Evolutionary conservation across 1,140 invertebrate genomes (phyloP).

Genomic region (Sinonovacula constricta): DNA sequence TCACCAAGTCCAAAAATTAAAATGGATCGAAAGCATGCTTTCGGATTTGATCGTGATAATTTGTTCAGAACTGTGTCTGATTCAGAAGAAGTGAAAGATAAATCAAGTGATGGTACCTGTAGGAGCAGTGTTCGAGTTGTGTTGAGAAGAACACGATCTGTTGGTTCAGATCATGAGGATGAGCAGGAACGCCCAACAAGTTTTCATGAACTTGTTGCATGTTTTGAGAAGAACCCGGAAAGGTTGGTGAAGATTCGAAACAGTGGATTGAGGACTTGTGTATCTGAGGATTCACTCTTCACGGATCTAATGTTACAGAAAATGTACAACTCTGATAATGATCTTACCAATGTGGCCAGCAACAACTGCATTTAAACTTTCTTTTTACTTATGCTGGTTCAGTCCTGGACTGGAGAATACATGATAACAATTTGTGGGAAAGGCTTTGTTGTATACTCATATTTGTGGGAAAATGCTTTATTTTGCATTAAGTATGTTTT

Average conservation of each 20-base stretch:
- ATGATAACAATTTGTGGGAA: too few species aligned
- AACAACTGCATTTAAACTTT: too few species aligned
- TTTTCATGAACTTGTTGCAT: slow-evolving; percentile 72
- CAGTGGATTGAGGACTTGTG: slow-evolving; percentile 64
- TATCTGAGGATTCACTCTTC: slow-evolving; percentile 64
- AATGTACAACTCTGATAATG: slow-evolving; percentile 67
- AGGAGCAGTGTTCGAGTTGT: not conserved
- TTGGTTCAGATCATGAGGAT: slow-evolving; percentile 23
- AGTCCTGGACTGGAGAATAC: too few species aligned
- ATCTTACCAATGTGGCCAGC: too few species aligned
- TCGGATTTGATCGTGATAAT: slow-evolving; percentile 19
- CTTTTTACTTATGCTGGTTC: too few species aligned
- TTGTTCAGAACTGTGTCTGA: slow-evolving; percentile 29
- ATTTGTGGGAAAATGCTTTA: too few species aligned
- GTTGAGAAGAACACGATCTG: slow-evolving; percentile 23
- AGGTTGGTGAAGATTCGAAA: slow-evolving; percentile 48
- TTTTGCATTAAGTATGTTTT: too few species aligned
- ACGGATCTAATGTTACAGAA: slow-evolving; percentile 59
- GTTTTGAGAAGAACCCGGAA: slow-evolving; percentile 63
- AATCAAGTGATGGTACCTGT: not conserved
- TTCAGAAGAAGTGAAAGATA: not conserved
- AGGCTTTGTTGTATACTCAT: too few species aligned
- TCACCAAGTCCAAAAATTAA: slow-evolving; percentile 9
- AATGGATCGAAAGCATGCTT: slow-evolving; percentile 8
- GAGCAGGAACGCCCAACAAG: slow-evolving; percentile 68